Base-by-base conservation (phyloP, 2,113 vertebrate genomes). In the Eurypyga helias region DNA sequence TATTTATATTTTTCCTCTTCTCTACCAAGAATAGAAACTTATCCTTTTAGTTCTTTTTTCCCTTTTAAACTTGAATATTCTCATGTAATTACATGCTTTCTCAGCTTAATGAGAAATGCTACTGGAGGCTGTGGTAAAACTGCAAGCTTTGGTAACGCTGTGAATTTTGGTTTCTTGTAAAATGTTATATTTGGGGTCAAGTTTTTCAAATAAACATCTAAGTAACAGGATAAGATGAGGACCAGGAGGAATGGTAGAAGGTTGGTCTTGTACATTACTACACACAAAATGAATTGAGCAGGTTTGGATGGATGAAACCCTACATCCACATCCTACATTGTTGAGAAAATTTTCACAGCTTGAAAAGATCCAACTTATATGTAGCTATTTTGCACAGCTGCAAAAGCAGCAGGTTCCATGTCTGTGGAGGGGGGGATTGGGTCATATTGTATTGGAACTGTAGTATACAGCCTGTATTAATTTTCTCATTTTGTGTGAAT, bases 401-500 rank as follows among this genome's bases (percentile, higher is more conserved):
- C 34, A 73, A 79, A 81, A 82, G 43, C 19, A 87, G 51, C 28
- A 87, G 51, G 19, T 82, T 91, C 51, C 16, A 11, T 49, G 36
- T 57, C 25, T 1, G 0, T 54, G 67, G n/a, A 96, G 51, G 13
- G 48, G 34, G 18, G 13, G 12, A 72, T 76, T 41, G 38, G 45
- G 17, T 65, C 93, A 26, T 84, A 55, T 43, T 3, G 3, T 62
- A 33, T 17, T 66, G 36, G 36, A 80, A 89, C 33, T 58, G 20
- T 66, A 83, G 36, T 83, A 92, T 60, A 51, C 15, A 51, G 23
- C 9, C 10, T 78, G 26, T 70, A 89, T 87, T 78, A 62, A 62
- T 87, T 86, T 92, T 91, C 73, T 85, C 6, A 26, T 84, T 96
- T 90, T 89, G 20, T 82, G 55, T 97, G 78, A 97, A 96, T 96